Evolutionary conservation across 2,888 invertebrate genomes (phyloP), one percentile per base, ranked within the genome.

Genomic region (Sussaba pulchella): DNA sequence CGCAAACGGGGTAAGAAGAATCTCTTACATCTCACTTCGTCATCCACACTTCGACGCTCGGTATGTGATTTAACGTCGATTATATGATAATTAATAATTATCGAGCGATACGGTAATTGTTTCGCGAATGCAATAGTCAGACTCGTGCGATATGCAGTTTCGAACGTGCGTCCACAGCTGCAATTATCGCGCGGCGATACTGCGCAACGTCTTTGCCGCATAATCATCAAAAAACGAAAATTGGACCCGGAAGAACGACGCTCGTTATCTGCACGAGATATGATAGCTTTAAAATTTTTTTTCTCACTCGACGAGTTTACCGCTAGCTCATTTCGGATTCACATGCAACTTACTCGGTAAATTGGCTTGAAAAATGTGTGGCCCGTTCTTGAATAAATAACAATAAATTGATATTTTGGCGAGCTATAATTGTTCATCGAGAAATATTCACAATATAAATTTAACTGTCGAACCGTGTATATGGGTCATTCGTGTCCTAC

Each of bases 131-230:
- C n/a, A 10, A 14, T 26, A n/a, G 45, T 14, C 17, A 19, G 64
- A 64, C 43, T 14, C 21, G 10, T 64, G 5, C 45, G 26, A 21
- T n/a, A 63, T 43, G 45, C 63, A 64, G n/a, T 50, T 47, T 47
- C 47, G 24, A 0, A 63, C n/a, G 41, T 2, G 12, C 5, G 17
- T 17, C 2, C 17, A n/a, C 4, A 26, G 5, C 10, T 21, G 39
- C 39, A 61, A 61, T 61, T 21, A 41, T 19, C 17, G 9, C 10
- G 21, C 50, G 21, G 50, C 19, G 17, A 45, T 63, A 9, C 64
- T 31, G 26, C 26, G 26, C 31, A 31, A 64, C 31, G 45, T 64
- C 64, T 26, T 64, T 64, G n/a, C 64, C 12, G 31, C 19, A 47
- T 26, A 31, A 41, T 9, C 45, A 31, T 14, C 14, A 24, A 24